These are phyloP conservation scores for Enoplosus armatus DNA, from an alignment of 2,797 vertebrate species.

Conservation along the genomic window DNA sequence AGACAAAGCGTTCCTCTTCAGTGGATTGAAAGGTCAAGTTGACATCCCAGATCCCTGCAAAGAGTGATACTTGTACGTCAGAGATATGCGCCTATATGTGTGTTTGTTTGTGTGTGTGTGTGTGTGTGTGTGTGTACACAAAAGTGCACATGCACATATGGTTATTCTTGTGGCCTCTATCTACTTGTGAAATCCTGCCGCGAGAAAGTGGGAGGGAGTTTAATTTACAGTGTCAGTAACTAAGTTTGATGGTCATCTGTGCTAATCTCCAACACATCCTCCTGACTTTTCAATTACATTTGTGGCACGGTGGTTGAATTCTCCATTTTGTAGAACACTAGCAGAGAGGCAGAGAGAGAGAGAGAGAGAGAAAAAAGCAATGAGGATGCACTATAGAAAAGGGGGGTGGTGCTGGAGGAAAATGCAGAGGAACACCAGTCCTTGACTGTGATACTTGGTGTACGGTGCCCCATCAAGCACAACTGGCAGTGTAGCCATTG, in stretches of 20 bases:
- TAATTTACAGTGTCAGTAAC: conserved; percentile 71
- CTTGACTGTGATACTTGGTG: background rate
- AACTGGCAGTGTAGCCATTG: background rate
- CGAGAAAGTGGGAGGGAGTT: conserved; percentile 46
- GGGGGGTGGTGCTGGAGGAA: background rate
- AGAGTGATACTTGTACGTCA: conserved; percentile 45
- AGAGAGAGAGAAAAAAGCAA: background rate
- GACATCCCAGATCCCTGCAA: conserved; percentile 45
- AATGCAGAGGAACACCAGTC: too few species aligned
- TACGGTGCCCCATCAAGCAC: background rate
- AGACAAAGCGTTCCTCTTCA: conserved; percentile 70
- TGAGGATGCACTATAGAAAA: background rate
- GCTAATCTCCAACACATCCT: conserved; percentile 73
- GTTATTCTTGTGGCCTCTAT: conserved; percentile 18
- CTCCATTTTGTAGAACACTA: conserved; percentile 13
- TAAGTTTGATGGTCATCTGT: conserved; percentile 62
- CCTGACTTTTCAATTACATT: conserved; percentile 32
- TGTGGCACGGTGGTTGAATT: conserved; percentile 21
- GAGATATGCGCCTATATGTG: background rate
- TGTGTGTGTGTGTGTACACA: background rate
- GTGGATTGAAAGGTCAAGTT: conserved; percentile 77
- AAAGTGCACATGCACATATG: conserved; percentile 9
- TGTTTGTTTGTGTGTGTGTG: background rate
- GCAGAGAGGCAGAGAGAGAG: background rate
- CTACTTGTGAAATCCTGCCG: conserved; percentile 20